Evolutionary conservation across 1,140 invertebrate genomes (phyloP), one percentile per base, ranked within the genome.

Genomic region (Neuroterus valhalla): DNA sequence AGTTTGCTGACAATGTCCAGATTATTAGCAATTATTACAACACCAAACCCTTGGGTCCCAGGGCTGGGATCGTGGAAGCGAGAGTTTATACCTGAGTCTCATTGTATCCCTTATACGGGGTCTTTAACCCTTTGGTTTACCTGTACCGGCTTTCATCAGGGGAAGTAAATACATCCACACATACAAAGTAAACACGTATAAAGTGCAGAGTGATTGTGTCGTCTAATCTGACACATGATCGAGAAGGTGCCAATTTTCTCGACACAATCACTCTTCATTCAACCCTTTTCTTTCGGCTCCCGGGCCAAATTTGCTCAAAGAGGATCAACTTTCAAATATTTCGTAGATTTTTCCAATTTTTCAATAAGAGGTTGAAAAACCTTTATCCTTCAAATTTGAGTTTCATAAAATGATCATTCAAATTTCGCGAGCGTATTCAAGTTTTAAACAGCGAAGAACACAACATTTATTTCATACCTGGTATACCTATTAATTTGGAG

Each of bases 1-100:
- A 62, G 55, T 38, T 62, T 38, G 14, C 55, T 62, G 23, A 62
- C 55, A 38, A 62, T 38, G 55, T 62, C 23, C 26, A 62, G 26
- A 62, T 62, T 62, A 62, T 62, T 62, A 26, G 55, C 55, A 62
- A 62, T 62, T 62, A 62, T 62, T 62, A 26, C 26, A 62, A 62
- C 21, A 62, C 12, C 12, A 26, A 62, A 62, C 55, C 55, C 12
- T 62, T 62, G 12, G 26, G 55, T 5, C 12, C 31, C 21, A 38
- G 23, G 21, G 14, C 21, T 8, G 23, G 21, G 14, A 15, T 62
- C 21, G n/a, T 62, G 55, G 31, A 62, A 62, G 26, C 26, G 55
- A 62, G 55, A 62, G 1, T 38, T 62, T 62, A 23, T 62, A 62
- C 55, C 55, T 62, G 55, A 31, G 23, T 38, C 6, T 31, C 31